These are phyloP conservation scores for Neria commutata DNA, from an alignment of 2,888 invertebrate species.

Conservation along the genomic window DNA sequence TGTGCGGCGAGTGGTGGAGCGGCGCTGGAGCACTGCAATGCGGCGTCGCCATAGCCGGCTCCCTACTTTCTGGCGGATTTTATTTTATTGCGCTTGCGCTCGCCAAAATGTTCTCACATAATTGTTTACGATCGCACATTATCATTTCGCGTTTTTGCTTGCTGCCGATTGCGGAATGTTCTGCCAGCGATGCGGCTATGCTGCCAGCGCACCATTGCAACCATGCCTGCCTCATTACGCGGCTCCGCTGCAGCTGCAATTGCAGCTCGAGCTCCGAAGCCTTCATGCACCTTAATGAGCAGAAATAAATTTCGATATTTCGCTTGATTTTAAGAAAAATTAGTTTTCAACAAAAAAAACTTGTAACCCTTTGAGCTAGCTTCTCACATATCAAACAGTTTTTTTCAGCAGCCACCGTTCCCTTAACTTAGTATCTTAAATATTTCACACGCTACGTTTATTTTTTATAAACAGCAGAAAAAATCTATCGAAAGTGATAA, in stretches of 20 bases:
- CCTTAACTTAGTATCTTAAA: slow-evolving; percentile 15
- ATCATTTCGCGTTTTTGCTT: too few species aligned
- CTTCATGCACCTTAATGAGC: slow-evolving; percentile 25
- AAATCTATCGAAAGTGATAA: slow-evolving; percentile 45
- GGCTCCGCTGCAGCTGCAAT: background rate
- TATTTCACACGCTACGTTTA: slow-evolving; percentile 40
- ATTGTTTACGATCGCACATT: slow-evolving; percentile 56
- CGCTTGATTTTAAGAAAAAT: slow-evolving; percentile 1
- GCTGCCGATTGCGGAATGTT: too few species aligned
- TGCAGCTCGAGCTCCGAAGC: slow-evolving; percentile 28
- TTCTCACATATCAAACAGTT: slow-evolving; percentile 21
- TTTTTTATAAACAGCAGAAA: slow-evolving; percentile 33
- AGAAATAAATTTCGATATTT: slow-evolving; percentile 3
- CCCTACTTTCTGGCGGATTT: slow-evolving; percentile 1
- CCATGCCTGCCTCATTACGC: too few species aligned
- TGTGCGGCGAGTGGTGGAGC: too few species aligned
- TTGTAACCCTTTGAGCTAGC: slow-evolving; percentile 6
- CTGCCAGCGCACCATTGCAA: slow-evolving; percentile 13
- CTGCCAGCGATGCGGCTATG: too few species aligned
- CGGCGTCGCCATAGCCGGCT: too few species aligned
- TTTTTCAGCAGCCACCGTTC: too few species aligned
- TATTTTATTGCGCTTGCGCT: slow-evolving; percentile 24
- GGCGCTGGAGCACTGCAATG: too few species aligned
- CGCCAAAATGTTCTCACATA: slow-evolving; percentile 54
- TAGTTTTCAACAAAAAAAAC: background rate